Conservation (phyloP, 2,888 invertebrate genomes). For the Philereme transversata region DNA sequence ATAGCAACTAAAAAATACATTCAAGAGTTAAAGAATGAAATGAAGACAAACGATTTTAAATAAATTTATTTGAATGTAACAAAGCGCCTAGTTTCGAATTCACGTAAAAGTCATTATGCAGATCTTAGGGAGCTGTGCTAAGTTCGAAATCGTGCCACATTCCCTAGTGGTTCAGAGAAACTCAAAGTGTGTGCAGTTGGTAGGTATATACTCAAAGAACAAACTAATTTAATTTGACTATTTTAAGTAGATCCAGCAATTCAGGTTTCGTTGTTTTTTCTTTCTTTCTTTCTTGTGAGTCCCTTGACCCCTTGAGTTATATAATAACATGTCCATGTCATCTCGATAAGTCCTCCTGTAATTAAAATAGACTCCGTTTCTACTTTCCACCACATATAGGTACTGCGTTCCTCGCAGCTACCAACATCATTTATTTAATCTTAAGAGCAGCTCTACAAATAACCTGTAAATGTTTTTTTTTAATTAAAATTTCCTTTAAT, state of each 20-base stretch:
- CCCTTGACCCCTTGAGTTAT: too few relatives aligned
- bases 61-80: constrained; percentile 17
- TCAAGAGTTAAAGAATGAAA: constrained; percentile 3
- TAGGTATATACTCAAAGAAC: constrained; percentile 2
- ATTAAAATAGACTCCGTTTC: constrained; percentile 8
- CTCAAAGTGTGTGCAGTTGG: constrained; percentile 12
- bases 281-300: too few relatives aligned
- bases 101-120: constrained; percentile 49
- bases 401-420: neutral
- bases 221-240: constrained; percentile 12
- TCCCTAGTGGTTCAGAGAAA: constrained; percentile 23
- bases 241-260: too few relatives aligned
- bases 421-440: constrained; percentile 9
- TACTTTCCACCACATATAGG: constrained; percentile 1
- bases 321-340: too few relatives aligned
- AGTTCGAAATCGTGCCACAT: constrained; percentile 48
- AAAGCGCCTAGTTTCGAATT: constrained; percentile 38
- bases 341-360: too few relatives aligned
- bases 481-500: constrained; percentile 20
- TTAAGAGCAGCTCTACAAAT: constrained; percentile 17
- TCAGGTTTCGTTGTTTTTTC: too few relatives aligned
- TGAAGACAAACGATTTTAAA: constrained; percentile 13
- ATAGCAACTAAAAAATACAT: neutral
- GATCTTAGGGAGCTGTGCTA: constrained; percentile 40
- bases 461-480: constrained; percentile 22